Conservation (phyloP, 2,113 vertebrate genomes). For the Tragelaphus scriptus region DNA sequence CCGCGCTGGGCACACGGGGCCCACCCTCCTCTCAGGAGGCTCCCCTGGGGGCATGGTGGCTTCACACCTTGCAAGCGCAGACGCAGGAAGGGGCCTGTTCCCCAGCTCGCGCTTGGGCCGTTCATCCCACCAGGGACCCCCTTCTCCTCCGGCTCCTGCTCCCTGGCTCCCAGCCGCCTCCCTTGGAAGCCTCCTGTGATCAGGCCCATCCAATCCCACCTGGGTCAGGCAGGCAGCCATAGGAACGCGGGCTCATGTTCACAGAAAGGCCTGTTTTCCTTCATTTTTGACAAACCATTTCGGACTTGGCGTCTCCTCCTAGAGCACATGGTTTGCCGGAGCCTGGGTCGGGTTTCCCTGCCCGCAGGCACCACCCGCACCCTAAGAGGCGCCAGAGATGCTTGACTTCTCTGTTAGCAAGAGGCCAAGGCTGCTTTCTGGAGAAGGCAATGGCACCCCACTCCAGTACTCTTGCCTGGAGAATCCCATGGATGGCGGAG, state of each 20-base stretch:
- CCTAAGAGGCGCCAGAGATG: not conserved
- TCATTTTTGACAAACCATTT: not conserved
- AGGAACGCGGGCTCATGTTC: accelerated
- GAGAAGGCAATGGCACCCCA: too few relatives aligned
- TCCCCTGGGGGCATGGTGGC: accelerated
- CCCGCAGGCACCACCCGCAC: accelerated
- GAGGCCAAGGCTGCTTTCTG: too few relatives aligned
- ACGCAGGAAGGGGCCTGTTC: not conserved
- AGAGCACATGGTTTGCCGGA: not conserved
- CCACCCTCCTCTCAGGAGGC: not conserved
- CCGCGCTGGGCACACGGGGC: accelerated
- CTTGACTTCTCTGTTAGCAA: not conserved
- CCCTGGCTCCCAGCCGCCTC: not conserved
- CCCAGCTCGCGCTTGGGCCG: not conserved
- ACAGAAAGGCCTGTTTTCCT: not conserved
- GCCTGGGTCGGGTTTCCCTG: not conserved
- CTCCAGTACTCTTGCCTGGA: conserved; percentile 22
- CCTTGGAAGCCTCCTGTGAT: not conserved
- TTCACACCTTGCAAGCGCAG: not conserved
- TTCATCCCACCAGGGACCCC: not conserved
- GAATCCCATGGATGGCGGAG: too few relatives aligned
- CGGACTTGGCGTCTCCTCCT: not conserved
- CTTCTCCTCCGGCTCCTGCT: not conserved
- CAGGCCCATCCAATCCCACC: not conserved
- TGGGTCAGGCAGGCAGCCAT: accelerated